Percentiles rank a stretch among this genome's conserved stretches.
Evolutionary conservation across 2,797 vertebrate genomes (phyloP).

Genomic region (Pitangus sulphuratus): DNA sequence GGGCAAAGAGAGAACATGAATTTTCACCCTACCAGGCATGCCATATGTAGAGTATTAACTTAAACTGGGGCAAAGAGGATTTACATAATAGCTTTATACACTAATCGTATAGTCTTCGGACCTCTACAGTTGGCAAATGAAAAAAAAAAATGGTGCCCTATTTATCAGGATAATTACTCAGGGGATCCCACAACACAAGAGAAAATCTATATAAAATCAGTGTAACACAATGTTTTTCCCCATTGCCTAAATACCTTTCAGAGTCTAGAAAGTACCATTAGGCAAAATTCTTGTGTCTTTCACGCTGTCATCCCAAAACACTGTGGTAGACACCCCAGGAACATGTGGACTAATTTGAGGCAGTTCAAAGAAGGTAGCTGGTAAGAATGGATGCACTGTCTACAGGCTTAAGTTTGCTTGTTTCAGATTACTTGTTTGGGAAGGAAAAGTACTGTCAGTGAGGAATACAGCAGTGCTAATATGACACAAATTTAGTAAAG

Average conservation of each 20-base stretch:
- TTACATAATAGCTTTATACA: conserved; percentile 61
- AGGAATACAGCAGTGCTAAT: neutral
- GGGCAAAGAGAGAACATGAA: neutral
- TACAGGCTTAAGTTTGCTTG: neutral
- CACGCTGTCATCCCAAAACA: neutral
- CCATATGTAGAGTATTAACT: conserved; percentile 58
- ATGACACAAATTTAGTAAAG: neutral
- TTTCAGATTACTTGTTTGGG: neutral
- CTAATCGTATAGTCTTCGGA: conserved; percentile 14
- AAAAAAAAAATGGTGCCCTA: neutral
- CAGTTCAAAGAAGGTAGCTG: neutral
- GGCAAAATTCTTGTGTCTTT: neutral
- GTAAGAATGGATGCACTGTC: neutral
- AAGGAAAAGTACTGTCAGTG: neutral
- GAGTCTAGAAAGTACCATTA: neutral
- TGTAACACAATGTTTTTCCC: neutral
- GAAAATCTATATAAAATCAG: conserved; percentile 1
- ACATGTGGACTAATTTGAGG: neutral
- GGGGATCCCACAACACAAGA: neutral
- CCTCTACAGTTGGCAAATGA: conserved; percentile 23
- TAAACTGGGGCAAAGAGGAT: conserved; percentile 57
- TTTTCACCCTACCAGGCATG: conserved; percentile 15
- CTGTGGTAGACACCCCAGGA: neutral
- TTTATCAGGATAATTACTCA: conserved; percentile 57
- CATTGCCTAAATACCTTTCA: neutral